Evolutionary conservation across 2,888 invertebrate genomes (phyloP).

Genomic region (Hemistola chrysoprasaria): DNA sequence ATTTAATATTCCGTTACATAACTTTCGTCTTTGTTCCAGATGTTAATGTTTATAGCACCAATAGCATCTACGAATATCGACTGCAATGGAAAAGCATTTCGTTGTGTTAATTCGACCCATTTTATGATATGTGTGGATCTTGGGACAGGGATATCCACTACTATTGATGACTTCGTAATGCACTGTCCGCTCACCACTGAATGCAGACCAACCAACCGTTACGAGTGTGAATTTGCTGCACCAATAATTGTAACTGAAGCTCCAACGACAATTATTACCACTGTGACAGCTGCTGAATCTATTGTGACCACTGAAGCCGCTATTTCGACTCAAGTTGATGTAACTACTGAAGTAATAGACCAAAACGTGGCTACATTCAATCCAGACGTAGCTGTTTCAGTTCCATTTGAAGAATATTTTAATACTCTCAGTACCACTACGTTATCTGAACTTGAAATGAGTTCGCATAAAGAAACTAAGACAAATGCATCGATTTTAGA

Average conservation of each 20-base stretch:
- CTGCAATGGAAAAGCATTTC: constrained; percentile 72
- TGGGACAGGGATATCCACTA: constrained; percentile 61
- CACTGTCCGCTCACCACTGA: constrained; percentile 61
- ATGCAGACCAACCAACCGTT: constrained; percentile 54
- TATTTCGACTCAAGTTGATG: constrained; percentile 1
- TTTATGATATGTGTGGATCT: constrained; percentile 77
- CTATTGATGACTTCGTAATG: constrained; percentile 63
- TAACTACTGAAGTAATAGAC: constrained; percentile 3
- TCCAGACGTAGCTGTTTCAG: constrained; percentile 1
- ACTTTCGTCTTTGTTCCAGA: constrained; percentile 45
- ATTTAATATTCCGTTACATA: background rate
- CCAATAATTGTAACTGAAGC: constrained; percentile 3
- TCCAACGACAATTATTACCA: constrained; percentile 15
- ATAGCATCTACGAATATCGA: constrained; percentile 53
- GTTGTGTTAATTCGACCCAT: constrained; percentile 70
- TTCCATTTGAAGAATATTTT: constrained; percentile 28
- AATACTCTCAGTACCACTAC: constrained; percentile 29
- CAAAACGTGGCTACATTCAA: background rate
- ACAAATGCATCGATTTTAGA: too few relatives aligned
- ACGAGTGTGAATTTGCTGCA: constrained; percentile 63
- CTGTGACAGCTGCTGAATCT: constrained; percentile 19
- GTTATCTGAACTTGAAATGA: constrained; percentile 10
- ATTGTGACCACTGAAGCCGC: constrained; percentile 4
- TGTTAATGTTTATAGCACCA: constrained; percentile 42
- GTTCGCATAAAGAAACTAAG: too few relatives aligned